A percentile compares a stretch with the other conserved stretches of the same genome.
These are phyloP conservation scores for Diachasmimorpha longicaudata DNA, from an alignment of 1,140 invertebrate genomes.

Conservation along the genomic window DNA sequence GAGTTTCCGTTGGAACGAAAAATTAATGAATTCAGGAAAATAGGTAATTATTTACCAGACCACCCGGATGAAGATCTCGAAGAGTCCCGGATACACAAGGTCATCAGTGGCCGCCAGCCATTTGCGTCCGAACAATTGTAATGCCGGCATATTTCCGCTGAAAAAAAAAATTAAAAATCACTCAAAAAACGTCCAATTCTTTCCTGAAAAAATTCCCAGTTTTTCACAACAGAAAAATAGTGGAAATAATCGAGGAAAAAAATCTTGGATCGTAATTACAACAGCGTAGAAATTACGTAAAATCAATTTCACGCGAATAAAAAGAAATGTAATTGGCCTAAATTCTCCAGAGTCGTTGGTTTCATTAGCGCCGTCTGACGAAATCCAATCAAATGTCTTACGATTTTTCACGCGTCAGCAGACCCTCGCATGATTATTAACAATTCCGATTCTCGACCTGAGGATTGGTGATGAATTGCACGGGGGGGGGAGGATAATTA, in stretches of 20 bases:
- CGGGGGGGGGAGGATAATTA: too few relatives aligned
- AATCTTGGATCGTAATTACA: too few relatives aligned
- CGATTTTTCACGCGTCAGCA: too few relatives aligned
- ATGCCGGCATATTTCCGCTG: conserved; percentile 70
- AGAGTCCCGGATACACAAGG: conserved; percentile 79
- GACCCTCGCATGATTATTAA: too few relatives aligned
- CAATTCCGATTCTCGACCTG: too few relatives aligned
- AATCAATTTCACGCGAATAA: too few relatives aligned
- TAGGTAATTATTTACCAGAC: conserved; percentile 68
- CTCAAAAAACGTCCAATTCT: not conserved
- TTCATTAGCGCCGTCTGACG: too few relatives aligned
- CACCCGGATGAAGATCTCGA: conserved; percentile 74
- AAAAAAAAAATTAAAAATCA: conserved; percentile 8
- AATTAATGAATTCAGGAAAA: not conserved
- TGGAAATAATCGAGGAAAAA: too few relatives aligned
- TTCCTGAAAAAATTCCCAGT: not conserved
- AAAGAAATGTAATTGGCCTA: too few relatives aligned
- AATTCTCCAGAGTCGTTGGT: too few relatives aligned
- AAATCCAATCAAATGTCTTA: too few relatives aligned
- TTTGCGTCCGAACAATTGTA: conserved; percentile 78
- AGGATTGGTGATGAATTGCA: too few relatives aligned
- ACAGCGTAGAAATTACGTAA: not conserved
- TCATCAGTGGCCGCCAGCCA: conserved; percentile 81
- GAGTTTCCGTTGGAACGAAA: not conserved
- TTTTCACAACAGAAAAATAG: not conserved